Percentiles rank a stretch among this genome's conserved stretches.
These are phyloP conservation scores for Campylomormyrus numenius DNA, from an alignment of 2,113 vertebrate species.

Conservation along the genomic window DNA sequence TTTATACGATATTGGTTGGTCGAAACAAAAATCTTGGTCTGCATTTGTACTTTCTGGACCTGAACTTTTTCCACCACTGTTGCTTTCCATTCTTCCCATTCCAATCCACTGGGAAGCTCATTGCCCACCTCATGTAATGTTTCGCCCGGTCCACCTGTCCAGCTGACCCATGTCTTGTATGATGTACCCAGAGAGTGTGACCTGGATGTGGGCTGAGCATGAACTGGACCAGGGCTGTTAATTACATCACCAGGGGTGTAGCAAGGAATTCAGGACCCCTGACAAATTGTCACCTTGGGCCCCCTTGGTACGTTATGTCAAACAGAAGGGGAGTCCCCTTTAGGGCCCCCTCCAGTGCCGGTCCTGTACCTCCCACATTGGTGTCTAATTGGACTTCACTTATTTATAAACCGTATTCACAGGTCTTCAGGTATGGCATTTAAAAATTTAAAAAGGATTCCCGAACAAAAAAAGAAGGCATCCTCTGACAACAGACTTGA, in stretches of 20 bases:
- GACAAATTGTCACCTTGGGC: background rate
- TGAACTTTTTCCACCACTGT: background rate
- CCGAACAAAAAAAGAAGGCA: background rate
- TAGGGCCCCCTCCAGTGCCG: background rate
- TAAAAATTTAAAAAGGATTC: background rate
- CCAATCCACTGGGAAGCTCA: background rate
- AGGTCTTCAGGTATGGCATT: background rate
- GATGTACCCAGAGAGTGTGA: background rate
- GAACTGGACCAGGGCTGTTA: background rate
- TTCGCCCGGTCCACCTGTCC: background rate
- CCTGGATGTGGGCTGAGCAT: background rate
- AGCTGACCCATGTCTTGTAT: background rate
- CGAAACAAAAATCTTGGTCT: background rate
- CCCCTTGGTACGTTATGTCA: background rate
- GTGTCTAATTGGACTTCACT: background rate
- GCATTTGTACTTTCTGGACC: background rate
- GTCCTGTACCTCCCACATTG: background rate
- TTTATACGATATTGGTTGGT: background rate
- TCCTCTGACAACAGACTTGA: background rate
- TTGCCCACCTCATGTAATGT: background rate
- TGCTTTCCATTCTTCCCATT: background rate
- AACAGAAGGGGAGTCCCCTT: background rate
- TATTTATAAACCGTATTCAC: background rate
- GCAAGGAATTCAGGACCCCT: background rate
- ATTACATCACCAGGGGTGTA: background rate